A percentile compares a stretch with the other conserved stretches of the same genome.
phyloP scores from a whole-genome alignment of 2,797 vertebrate species.

The Furcifer pardalis region DNA sequence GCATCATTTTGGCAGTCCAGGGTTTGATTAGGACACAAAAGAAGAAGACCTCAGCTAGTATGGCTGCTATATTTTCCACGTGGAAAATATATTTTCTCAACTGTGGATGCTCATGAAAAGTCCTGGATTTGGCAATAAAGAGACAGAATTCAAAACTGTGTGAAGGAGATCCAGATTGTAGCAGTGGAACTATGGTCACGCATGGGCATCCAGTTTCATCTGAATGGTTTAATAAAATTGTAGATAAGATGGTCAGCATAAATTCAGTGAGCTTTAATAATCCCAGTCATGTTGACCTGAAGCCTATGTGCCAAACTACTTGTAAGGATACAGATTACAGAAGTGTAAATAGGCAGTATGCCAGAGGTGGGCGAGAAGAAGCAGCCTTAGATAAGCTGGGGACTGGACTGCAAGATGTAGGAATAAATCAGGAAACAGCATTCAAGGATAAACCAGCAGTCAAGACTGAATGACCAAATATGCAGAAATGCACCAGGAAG shows the following conservation, averaged over 20 bases:
- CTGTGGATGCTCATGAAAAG: neutral
- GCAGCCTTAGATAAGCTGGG: neutral
- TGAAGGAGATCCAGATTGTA: neutral
- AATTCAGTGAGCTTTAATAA: neutral
- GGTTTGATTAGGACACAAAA: too few species aligned
- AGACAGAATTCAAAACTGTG: neutral
- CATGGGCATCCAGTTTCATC: too few species aligned
- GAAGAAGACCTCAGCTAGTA: too few species aligned
- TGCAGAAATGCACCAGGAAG: neutral
- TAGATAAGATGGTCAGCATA: too few species aligned
- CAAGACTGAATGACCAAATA: neutral
- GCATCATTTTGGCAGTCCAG: too few species aligned
- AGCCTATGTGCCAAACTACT: neutral
- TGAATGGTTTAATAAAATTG: neutral
- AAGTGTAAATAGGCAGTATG: neutral
- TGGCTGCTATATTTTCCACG: too few species aligned
- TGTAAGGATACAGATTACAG: neutral
- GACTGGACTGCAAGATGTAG: neutral
- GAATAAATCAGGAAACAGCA: neutral
- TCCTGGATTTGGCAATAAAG: neutral
- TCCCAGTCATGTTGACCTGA: too few species aligned
- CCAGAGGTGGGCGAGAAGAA: neutral
- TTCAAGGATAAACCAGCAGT: neutral
- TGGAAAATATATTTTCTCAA: too few species aligned
- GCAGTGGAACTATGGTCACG: neutral